Percentiles rank a stretch among this genome's conserved stretches.
phyloP scores from a whole-genome alignment of 2,888 invertebrate genomes.

The Drosophila neotestacea region DNA sequence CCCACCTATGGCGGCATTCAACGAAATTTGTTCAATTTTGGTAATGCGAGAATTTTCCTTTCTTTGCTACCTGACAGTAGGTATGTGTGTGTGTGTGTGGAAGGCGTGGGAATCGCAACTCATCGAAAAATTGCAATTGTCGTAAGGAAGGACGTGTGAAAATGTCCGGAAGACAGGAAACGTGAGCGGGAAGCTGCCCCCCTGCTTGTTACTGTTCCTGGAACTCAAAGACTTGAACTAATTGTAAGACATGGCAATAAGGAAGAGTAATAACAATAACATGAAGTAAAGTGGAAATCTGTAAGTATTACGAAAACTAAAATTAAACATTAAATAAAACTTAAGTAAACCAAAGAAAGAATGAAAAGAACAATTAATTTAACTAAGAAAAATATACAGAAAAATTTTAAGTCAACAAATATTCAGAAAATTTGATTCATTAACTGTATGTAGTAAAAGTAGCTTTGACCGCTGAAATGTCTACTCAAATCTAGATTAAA shows the following conservation, averaged over 20 bases:
- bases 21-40: slow-evolving; percentile 49
- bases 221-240: slow-evolving; percentile 27
- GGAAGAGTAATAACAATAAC: slow-evolving; percentile 12
- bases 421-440: too few relatives aligned
- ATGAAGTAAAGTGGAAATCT: too few relatives aligned
- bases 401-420: too few relatives aligned
- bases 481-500: too few relatives aligned
- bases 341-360: too few relatives aligned
- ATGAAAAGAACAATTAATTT: too few relatives aligned
- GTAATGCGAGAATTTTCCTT: slow-evolving; percentile 49
- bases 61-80: slow-evolving; percentile 54
- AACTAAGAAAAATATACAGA: too few relatives aligned
- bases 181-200: slow-evolving; percentile 44
- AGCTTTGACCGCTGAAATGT: too few relatives aligned
- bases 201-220: slow-evolving; percentile 36
- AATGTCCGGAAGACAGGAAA: slow-evolving; percentile 71
- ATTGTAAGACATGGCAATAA: slow-evolving; percentile 27
- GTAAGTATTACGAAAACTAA: too few relatives aligned
- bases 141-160: slow-evolving; percentile 68
- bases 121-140: slow-evolving; percentile 65
- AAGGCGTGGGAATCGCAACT: slow-evolving; percentile 72
- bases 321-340: too few relatives aligned
- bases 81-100: slow-evolving; percentile 20
- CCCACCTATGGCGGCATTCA: slow-evolving; percentile 72
- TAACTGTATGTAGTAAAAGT: too few relatives aligned